Conservation (phyloP, 2,797 vertebrate species). For the Neoniphon sammara region DNA sequence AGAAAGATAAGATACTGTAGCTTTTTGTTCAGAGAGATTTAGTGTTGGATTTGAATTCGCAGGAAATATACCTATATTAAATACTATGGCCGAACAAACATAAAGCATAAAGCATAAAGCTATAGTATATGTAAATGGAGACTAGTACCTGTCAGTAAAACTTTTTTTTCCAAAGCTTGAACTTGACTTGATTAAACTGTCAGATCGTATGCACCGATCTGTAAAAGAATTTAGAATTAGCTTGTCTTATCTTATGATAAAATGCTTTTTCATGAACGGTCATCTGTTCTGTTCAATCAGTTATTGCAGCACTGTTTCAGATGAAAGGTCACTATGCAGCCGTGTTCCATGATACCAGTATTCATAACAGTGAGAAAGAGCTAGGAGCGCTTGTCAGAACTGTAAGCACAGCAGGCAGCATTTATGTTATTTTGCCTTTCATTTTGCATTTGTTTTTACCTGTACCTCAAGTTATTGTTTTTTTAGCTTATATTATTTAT, state of each 20-base stretch:
- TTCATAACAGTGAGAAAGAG: slow-evolving; percentile 12
- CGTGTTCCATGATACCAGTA: not conserved
- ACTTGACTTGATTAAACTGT: not conserved
- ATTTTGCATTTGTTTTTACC: not conserved
- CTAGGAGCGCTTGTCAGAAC: not conserved
- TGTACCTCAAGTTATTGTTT: not conserved
- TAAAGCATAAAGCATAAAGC: not conserved
- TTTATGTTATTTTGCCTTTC: slow-evolving; percentile 15
- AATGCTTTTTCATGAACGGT: not conserved
- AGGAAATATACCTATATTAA: not conserved
- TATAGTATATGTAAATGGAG: not conserved
- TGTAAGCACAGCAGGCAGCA: not conserved
- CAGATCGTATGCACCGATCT: not conserved
- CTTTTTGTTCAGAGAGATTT: not conserved
- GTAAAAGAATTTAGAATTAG: slow-evolving; percentile 6
- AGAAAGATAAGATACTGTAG: not conserved
- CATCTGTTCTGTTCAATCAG: not conserved
- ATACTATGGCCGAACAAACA: not conserved
- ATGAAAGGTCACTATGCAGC: not conserved
- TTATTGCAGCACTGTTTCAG: not conserved
- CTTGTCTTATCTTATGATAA: slow-evolving; percentile 1
- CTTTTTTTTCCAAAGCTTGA: too few relatives aligned
- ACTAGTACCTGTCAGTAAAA: not conserved
- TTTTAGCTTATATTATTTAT: too few relatives aligned
- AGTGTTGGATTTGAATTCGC: not conserved